Evolutionary conservation across 2,113 vertebrate genomes (phyloP).

Genomic region (Cheilinus undulatus): DNA sequence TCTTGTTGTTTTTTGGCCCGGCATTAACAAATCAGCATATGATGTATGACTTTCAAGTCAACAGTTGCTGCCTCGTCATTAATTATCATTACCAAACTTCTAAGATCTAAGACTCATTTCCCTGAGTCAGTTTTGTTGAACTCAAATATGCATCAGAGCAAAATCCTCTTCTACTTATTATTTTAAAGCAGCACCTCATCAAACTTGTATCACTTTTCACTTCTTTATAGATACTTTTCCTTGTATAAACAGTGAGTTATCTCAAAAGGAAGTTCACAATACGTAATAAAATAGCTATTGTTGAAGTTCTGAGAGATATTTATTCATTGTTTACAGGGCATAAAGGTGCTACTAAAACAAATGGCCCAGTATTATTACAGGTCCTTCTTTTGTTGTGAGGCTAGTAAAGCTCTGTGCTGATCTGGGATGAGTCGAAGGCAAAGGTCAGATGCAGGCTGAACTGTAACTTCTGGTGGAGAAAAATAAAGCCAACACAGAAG

Average conservation of each 20-base stretch:
- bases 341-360: no score
- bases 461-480: no score
- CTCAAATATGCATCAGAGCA: background rate
- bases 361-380: no score
- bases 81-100: background rate
- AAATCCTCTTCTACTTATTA: background rate
- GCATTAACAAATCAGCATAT: slow-evolving; percentile 9
- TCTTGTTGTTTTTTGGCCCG: slow-evolving; percentile 5
- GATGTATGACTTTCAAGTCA: slow-evolving; percentile 11
- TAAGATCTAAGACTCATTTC: slow-evolving; percentile 4
- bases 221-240: slow-evolving; percentile 3
- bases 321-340: no score
- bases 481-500: no score
- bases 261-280: slow-evolving; percentile 1
- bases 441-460: no score
- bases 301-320: no score
- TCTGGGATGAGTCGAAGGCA: no score
- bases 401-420: no score
- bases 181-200: background rate
- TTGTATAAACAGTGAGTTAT: background rate
- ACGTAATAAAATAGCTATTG: background rate
- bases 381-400: no score
- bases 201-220: background rate
- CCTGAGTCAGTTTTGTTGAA: slow-evolving; percentile 6
- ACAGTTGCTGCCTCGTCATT: background rate